phyloP scores from a whole-genome alignment of 53 echinoderm and acorn worm species.

The Glandiceps talaboti region DNA sequence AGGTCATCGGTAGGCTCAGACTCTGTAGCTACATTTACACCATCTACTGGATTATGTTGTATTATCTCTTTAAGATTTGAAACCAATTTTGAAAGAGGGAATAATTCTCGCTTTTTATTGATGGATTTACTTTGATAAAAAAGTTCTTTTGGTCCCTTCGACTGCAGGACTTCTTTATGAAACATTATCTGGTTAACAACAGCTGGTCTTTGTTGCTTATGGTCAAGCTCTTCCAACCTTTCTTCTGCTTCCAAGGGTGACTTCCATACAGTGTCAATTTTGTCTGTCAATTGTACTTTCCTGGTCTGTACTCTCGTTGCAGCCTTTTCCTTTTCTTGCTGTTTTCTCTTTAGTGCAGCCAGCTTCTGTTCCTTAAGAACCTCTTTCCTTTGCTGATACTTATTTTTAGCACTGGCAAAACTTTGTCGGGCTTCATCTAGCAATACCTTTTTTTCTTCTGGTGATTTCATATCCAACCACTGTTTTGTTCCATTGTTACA shows the following conservation, averaged over 20 bases:
- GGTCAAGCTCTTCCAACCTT: not conserved
- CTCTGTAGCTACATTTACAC: not conserved
- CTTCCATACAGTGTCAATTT: not conserved
- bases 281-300: not conserved
- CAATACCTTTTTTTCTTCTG: not conserved
- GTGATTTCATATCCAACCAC: slow-evolving; percentile 14
- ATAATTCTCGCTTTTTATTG: not conserved
- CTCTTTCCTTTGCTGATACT: not conserved
- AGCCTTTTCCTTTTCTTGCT: not conserved
- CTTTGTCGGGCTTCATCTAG: not conserved
- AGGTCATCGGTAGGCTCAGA: not conserved
- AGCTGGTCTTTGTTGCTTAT: not conserved
- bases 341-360: not conserved
- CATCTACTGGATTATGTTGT: not conserved
- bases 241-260: not conserved
- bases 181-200: not conserved
- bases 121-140: not conserved
- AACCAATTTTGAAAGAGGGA: not conserved
- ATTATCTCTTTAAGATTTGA: not conserved
- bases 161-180: not conserved
- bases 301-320: not conserved
- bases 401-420: not conserved
- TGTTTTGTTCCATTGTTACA: slow-evolving; percentile 27
- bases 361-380: not conserved
- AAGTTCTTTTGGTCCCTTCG: not conserved